Conservation (phyloP, 2,888 invertebrate species). For the Cremastinae sp. region DNA sequence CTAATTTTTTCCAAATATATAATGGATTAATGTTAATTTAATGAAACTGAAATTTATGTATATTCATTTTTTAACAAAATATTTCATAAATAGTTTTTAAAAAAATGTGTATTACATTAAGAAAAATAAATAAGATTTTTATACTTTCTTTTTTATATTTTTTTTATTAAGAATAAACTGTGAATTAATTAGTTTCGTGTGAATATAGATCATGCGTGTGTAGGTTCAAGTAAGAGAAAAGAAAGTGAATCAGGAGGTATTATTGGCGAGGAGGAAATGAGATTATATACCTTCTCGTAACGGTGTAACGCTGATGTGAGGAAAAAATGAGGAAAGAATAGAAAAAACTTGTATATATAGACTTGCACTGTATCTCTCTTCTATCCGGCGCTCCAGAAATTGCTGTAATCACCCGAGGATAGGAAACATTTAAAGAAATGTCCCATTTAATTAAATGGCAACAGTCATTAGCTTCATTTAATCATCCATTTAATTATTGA, state of each 20-base stretch:
- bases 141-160: too few relatives aligned
- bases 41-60: too few relatives aligned
- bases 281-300: slow-evolving; percentile 47
- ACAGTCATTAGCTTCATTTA: not conserved
- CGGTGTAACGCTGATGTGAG: slow-evolving; percentile 27
- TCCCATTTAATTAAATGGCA: slow-evolving; percentile 1
- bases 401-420: slow-evolving; percentile 17
- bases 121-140: too few relatives aligned
- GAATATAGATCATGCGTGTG: slow-evolving; percentile 24
- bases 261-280: slow-evolving; percentile 50
- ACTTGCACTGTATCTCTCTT: slow-evolving; percentile 14
- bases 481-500: too few relatives aligned
- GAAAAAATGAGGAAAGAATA: slow-evolving; percentile 4
- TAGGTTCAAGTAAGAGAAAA: slow-evolving; percentile 37
- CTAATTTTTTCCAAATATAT: too few relatives aligned
- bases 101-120: too few relatives aligned
- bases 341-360: not conserved
- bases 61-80: too few relatives aligned
- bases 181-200: not conserved
- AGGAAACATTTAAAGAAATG: slow-evolving; percentile 6
- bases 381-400: slow-evolving; percentile 28
- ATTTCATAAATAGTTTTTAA: too few relatives aligned
- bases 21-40: too few relatives aligned
- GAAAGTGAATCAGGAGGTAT: slow-evolving; percentile 51
- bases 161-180: not conserved